Conservation (phyloP, 2,113 vertebrate species). For the Edolisoma coerulescens region DNA sequence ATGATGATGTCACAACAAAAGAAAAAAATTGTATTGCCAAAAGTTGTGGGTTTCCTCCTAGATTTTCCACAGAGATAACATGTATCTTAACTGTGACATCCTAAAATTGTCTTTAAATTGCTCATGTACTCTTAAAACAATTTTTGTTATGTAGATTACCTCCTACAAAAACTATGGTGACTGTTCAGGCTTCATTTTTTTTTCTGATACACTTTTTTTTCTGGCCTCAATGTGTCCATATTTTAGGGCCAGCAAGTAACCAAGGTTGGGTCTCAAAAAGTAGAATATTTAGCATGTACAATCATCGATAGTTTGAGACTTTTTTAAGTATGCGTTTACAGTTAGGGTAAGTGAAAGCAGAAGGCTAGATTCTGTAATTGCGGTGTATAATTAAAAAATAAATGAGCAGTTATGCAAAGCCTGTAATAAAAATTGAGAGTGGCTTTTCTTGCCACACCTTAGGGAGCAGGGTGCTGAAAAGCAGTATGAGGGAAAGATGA, state of each 20-base stretch:
- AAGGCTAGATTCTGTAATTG: not conserved
- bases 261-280: not conserved
- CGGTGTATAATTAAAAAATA: not conserved
- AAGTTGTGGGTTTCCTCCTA: not conserved
- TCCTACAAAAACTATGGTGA: not conserved
- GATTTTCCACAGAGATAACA: not conserved
- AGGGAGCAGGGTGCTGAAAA: not conserved
- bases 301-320: not conserved
- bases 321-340: not conserved
- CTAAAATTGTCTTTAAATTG: not conserved
- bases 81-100: not conserved
- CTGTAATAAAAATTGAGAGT: not conserved
- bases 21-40: not conserved
- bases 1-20: not conserved
- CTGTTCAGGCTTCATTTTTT: not conserved
- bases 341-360: not conserved
- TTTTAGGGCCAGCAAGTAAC: not conserved
- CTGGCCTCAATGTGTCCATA: accelerated
- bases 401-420: not conserved
- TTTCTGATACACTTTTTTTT: not conserved
- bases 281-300: not conserved
- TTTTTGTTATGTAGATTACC: not conserved
- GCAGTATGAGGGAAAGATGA: not conserved
- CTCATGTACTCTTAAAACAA: not conserved
- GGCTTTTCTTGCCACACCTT: not conserved